Percentiles rank a stretch among this genome's conserved stretches.
Evolutionary conservation across 1,140 invertebrate species (phyloP).

Genomic region (Patella vulgata): DNA sequence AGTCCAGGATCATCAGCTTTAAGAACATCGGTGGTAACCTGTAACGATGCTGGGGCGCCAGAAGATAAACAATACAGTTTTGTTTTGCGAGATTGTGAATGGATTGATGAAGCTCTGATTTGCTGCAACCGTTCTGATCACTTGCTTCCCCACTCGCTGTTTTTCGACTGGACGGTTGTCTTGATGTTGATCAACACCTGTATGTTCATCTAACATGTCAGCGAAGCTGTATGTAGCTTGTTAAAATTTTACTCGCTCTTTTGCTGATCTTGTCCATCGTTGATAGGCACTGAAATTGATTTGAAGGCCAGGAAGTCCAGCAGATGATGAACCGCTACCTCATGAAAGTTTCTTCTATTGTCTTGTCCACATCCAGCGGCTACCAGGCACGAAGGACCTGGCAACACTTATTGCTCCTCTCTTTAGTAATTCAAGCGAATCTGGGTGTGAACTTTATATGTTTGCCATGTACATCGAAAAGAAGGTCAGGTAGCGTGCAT

Average conservation of each 20-base stretch:
- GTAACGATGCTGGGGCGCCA: no score
- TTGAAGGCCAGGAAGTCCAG: no score
- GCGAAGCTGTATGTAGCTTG: no score
- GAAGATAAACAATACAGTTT: constrained; percentile 7
- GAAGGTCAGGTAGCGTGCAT: constrained; percentile 35
- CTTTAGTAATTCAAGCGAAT: constrained; percentile 19
- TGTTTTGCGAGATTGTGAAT: constrained; percentile 10
- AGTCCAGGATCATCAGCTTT: no score
- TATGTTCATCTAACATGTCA: no score
- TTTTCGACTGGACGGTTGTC: constrained; percentile 25
- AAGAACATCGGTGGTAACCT: no score
- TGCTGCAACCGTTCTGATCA: constrained; percentile 14
- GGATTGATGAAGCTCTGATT: constrained; percentile 24
- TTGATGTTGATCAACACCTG: constrained; percentile 8
- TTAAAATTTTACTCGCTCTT: no score
- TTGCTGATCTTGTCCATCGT: no score
- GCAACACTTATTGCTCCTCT: constrained; percentile 35
- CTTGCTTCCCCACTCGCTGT: constrained; percentile 14
- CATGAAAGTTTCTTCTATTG: constrained; percentile 43
- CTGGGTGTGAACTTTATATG: constrained; percentile 32
- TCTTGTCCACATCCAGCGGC: constrained; percentile 35
- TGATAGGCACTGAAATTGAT: no score
- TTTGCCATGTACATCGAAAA: constrained; percentile 36
- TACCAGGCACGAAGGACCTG: constrained; percentile 35
- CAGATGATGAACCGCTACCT: constrained; percentile 1